Evolutionary conservation across 92 coral and sea anemone species (phyloP).

Genomic region (Meandrina meandrites): DNA sequence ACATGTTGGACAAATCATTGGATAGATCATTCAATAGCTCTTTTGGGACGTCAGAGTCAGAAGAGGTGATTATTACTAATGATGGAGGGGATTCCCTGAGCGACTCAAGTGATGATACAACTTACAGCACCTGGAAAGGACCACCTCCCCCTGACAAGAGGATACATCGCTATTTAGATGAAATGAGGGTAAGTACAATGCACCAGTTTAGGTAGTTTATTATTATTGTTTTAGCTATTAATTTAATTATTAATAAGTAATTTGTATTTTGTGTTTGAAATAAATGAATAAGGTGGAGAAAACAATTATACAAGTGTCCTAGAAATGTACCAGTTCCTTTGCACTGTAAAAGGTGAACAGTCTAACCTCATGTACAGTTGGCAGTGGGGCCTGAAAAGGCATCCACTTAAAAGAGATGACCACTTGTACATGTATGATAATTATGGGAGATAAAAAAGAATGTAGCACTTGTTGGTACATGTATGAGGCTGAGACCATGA

Average conservation of each 20-base stretch:
- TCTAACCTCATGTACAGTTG: too few species aligned
- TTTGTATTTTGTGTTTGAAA: too few species aligned
- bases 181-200: constrained; percentile 83
- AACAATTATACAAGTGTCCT: too few species aligned
- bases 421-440: too few species aligned
- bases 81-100: constrained; percentile 82
- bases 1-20: constrained; percentile 75
- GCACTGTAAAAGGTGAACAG: not conserved
- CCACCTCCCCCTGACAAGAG: constrained; percentile 79
- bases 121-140: constrained; percentile 89
- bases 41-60: constrained; percentile 39
- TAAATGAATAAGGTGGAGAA: too few species aligned
- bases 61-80: constrained; percentile 47
- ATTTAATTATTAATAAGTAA: too few species aligned
- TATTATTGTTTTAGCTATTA: too few species aligned
- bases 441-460: too few species aligned
- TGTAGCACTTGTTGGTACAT: not conserved
- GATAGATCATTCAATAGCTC: constrained; percentile 71
- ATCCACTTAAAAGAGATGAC: too few species aligned
- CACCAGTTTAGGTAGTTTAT: not conserved
- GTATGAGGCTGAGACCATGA: not conserved
- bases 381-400: too few species aligned
- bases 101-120: constrained; percentile 89
- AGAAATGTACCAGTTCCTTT: too few species aligned
- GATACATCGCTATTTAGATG: constrained; percentile 86